These are phyloP conservation scores for Macrobrachium nipponense DNA, from an alignment of 1,140 invertebrate genomes.

Conservation along the genomic window DNA sequence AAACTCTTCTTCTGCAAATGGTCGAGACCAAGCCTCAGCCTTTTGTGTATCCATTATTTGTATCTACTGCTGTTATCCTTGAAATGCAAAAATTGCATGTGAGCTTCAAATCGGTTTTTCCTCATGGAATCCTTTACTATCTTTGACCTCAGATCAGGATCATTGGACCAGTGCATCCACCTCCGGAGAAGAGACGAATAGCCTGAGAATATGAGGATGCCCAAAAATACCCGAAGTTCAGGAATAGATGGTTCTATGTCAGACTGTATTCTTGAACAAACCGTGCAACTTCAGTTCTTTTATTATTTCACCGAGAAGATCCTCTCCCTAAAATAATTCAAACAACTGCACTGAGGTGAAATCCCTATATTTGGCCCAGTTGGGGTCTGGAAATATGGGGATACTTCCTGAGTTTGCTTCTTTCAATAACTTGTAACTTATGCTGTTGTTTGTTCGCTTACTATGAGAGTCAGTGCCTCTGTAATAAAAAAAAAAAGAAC, in stretches of 20 bases:
- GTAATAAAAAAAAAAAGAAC: too few species aligned
- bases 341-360: conserved; percentile 11
- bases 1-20: conserved; percentile 30
- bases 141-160: conserved; percentile 13
- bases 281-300: conserved; percentile 16
- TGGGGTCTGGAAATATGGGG: not conserved
- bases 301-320: conserved; percentile 21
- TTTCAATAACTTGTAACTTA: too few species aligned
- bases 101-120: conserved; percentile 5
- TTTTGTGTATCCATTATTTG: conserved; percentile 11
- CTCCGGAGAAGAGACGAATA: not conserved
- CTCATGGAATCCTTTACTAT: not conserved
- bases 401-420: too few species aligned
- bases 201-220: conserved; percentile 12
- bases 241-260: not conserved
- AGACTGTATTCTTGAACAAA: conserved; percentile 9
- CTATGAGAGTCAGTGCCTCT: too few species aligned
- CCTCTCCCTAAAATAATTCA: conserved; percentile 19
- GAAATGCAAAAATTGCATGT: conserved; percentile 24
- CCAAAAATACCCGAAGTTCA: conserved; percentile 19
- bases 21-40: not conserved
- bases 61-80: not conserved
- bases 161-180: conserved; percentile 20
- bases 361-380: too few species aligned
- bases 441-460: too few species aligned